A percentile compares a stretch with the other conserved stretches of the same genome.
Conservation (phyloP, 2,888 invertebrate genomes). For the Apamea anceps region DNA sequence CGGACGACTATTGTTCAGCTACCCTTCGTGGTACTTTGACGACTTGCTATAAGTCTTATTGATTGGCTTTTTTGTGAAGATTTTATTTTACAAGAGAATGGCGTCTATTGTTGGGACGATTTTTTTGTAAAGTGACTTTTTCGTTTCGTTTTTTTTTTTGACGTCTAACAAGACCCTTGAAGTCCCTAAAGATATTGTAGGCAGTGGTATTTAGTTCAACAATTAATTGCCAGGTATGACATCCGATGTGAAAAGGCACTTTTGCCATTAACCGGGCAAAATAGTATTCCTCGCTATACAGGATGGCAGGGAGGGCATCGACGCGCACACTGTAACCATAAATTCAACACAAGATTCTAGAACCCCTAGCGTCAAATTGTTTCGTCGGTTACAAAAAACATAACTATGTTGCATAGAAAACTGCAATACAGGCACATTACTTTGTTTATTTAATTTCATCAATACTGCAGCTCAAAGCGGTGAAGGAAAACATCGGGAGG, state of each 20-base stretch:
- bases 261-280: not conserved
- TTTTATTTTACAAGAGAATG: slow-evolving; percentile 40
- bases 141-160: slow-evolving; percentile 7
- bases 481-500: no score
- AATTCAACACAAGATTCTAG: no score
- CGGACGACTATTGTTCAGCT: slow-evolving; percentile 57
- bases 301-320: no score
- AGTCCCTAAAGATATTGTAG: not conserved
- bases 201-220: not conserved
- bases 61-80: slow-evolving; percentile 53
- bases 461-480: no score
- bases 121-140: slow-evolving; percentile 24
- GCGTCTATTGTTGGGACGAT: slow-evolving; percentile 24
- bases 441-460: no score
- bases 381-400: no score
- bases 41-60: slow-evolving; percentile 56
- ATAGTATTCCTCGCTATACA: not conserved
- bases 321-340: no score
- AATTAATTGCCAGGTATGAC: not conserved
- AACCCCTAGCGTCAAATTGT: no score
- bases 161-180: not conserved
- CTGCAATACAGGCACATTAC: no score
- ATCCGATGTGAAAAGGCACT: not conserved
- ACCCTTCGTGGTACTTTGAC: slow-evolving; percentile 58
- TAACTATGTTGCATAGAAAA: no score